Base-by-base conservation (phyloP, 2,888 invertebrate species). In the Plebejus argus region DNA sequence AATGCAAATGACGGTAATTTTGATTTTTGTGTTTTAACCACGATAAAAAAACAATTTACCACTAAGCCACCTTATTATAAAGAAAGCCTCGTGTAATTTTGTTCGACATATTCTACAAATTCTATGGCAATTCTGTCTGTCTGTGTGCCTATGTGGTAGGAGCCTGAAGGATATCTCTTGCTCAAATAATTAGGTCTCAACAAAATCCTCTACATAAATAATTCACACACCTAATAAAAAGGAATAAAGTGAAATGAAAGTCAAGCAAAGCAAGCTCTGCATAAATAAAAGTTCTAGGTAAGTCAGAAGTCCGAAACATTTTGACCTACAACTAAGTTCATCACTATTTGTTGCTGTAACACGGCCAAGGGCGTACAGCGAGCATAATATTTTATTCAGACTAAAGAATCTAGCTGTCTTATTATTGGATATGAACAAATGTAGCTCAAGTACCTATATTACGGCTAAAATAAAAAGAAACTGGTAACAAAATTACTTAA, bases 341-440 rank as follows among this genome's bases (percentile, higher is more conserved):
- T 49, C 28, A 72, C 72, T 72, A 72, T 72, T 72, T 72, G 53
- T 53, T 28, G 74, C 45, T 72, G 45, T 39, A 72, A 72, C 28
- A 74, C 49, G 74, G 74, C 74, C 74, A 74, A 74, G 74, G 74
- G 8, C 49, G 49, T 18, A 33, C 66, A 66, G 45, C 72, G 45
- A 72, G 72, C 39, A 72, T 45, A 72, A 72, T 45, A 72, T 72
- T 72, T 72, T 72, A 72, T 72, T 72, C 72, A 72, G 72, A 15
- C 72, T 20, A 72, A 72, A 72, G 72, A 72, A 72, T n/a, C 45
- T 45, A 72, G 39, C 20, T 72, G 72, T 72, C 39, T 72, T 72
- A 72, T 23, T 72, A 72, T 72, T 72, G 20, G 39, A 45, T 45
- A 39, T 23, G 45, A 66, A 66, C 66, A 66, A 66, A 66, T 66